Evolutionary conservation across 2,113 vertebrate genomes (phyloP).

Genomic region (Ceyx melanurus): DNA sequence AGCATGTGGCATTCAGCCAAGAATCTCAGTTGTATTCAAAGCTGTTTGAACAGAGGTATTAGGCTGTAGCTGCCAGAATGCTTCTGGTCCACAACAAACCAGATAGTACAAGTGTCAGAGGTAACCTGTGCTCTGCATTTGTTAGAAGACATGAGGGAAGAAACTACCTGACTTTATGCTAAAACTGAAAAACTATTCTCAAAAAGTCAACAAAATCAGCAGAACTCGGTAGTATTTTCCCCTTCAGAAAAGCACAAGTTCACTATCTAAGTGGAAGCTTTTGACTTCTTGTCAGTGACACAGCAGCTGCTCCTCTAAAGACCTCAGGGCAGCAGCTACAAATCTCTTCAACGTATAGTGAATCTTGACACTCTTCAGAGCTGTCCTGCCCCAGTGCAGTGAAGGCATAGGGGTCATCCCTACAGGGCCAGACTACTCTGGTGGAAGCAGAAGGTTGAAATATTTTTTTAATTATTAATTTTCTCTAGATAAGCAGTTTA

Average conservation of each 20-base stretch:
- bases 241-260: not conserved
- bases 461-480: too few relatives aligned
- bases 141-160: not conserved
- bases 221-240: not conserved
- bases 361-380: not conserved
- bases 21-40: not conserved
- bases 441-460: not conserved
- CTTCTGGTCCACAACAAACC: not conserved
- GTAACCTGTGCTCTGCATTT: not conserved
- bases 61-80: not conserved
- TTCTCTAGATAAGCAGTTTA: not conserved
- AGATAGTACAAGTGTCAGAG: not conserved
- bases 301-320: not conserved
- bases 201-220: not conserved
- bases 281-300: not conserved
- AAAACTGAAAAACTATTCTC: not conserved
- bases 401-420: not conserved
- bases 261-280: not conserved
- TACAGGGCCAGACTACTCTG: not conserved
- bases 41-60: not conserved
- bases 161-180: not conserved
- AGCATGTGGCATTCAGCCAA: not conserved
- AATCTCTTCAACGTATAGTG: not conserved
- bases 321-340: not conserved
- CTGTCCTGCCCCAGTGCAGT: not conserved